Evolutionary conservation across 2,888 invertebrate species (phyloP), one percentile per base, ranked within the genome.

Genomic region (Muscina levida): DNA sequence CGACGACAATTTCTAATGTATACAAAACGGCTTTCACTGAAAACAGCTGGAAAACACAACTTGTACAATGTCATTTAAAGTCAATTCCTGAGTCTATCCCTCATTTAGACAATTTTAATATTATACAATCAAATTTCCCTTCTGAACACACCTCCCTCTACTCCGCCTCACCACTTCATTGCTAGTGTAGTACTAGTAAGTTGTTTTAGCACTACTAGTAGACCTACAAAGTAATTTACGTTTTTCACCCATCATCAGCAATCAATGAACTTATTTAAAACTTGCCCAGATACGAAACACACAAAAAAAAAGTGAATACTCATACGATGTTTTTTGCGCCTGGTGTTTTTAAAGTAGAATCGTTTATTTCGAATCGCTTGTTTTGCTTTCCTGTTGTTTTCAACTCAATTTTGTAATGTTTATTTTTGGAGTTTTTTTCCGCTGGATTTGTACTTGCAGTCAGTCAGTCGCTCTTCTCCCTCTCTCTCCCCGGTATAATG

Each of bases 181-280:
- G n/a, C n/a, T n/a, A n/a, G n/a, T n/a, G n/a, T n/a, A n/a, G n/a
- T n/a, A n/a, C n/a, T n/a, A n/a, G n/a, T n/a, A n/a, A n/a, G n/a
- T n/a, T n/a, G n/a, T n/a, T n/a, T n/a, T n/a, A n/a, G n/a, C n/a
- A n/a, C n/a, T n/a, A n/a, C n/a, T n/a, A n/a, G 2, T 77, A 82
- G 68, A 67, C 74, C 76, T 77, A 82, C 76, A 80, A 79, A 82
- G 82, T 81, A 82, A 83, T 82, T 83, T 81, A 81, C 73, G 71
- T 81, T 74, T 77, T 83, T 82, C 82, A 82, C 83, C 82, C 82
- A 83, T 83, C 83, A 83, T 82, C 83, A 83, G 82, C 83, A 83
- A 83, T 83, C 83, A 82, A 83, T 83, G 83, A 83, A 83, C 83
- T 82, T 82, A 79, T 83, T 83, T 78, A 82, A 82, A 83, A 82